Evolutionary conservation across 2,888 invertebrate species (phyloP).

Genomic region (Xylocampa areola): DNA sequence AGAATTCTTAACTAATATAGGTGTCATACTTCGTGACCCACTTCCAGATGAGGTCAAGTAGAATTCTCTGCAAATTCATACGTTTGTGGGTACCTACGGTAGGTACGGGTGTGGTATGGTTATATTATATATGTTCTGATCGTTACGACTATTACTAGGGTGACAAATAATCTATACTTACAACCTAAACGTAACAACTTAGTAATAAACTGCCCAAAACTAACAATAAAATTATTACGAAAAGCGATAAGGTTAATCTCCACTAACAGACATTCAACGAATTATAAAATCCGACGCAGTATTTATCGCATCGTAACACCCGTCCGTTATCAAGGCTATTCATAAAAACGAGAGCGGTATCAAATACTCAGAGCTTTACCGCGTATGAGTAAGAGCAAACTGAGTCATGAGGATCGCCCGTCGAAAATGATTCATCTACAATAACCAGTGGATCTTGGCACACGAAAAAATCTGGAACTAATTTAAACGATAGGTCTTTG

Average conservation of each 20-base stretch:
- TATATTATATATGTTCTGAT: too few species aligned
- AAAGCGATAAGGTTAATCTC: constrained; percentile 26
- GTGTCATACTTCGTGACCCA: too few species aligned
- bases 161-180: too few species aligned
- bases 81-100: too few species aligned
- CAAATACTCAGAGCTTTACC: constrained; percentile 63
- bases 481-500: background rate
- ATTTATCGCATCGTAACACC: constrained; percentile 37
- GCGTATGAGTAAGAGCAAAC: constrained; percentile 66
- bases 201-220: too few species aligned
- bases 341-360: constrained; percentile 65
- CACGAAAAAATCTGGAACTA: background rate
- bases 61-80: too few species aligned
- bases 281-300: constrained; percentile 3
- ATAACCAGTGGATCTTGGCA: constrained; percentile 8
- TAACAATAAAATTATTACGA: background rate
- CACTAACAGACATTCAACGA: constrained; percentile 3
- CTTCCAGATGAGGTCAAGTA: too few species aligned
- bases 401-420: constrained; percentile 66
- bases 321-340: constrained; percentile 59
- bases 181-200: too few species aligned
- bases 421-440: constrained; percentile 23
- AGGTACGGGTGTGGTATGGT: too few species aligned
- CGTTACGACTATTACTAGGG: too few species aligned
- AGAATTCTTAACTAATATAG: too few species aligned